These are phyloP conservation scores for Tachuris rubrigastra DNA, from an alignment of 2,113 vertebrate species.

Conservation along the genomic window DNA sequence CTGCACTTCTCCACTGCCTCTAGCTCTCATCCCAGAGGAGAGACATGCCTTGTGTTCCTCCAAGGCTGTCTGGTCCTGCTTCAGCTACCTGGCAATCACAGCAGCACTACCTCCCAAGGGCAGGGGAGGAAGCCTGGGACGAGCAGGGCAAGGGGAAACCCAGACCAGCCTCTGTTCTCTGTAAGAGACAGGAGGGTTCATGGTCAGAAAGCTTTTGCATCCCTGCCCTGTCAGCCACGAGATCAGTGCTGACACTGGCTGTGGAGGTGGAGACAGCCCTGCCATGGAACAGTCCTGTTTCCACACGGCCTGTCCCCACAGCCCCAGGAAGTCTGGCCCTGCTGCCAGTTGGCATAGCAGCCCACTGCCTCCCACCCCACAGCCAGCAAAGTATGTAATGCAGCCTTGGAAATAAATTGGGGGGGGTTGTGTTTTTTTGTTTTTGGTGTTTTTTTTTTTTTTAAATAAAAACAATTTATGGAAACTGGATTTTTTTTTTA, in stretches of 20 bases:
- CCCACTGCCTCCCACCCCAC: not conserved
- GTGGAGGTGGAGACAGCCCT: accelerated
- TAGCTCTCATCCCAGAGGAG: not conserved
- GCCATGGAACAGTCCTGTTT: accelerated
- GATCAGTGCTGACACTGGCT: accelerated
- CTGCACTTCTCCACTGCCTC: not conserved
- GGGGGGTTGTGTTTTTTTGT: not conserved
- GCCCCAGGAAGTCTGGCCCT: accelerated
- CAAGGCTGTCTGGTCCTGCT: not conserved
- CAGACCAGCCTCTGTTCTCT: too few relatives aligned
- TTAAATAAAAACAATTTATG: constrained; percentile 41
- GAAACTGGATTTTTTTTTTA: not conserved
- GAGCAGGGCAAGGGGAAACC: not conserved
- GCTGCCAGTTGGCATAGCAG: not conserved
- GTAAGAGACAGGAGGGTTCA: accelerated
- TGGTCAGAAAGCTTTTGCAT: not conserved
- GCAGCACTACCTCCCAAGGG: not conserved
- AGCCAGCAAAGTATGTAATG: not conserved
- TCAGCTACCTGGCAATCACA: not conserved
- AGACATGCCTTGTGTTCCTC: not conserved
- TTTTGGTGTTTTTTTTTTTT: not conserved
- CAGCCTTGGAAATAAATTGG: not conserved
- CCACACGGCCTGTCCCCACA: not conserved
- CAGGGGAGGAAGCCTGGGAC: not conserved
- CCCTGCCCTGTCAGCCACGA: not conserved